A percentile compares a stretch with the other conserved stretches of the same genome.
Conservation (phyloP, 2,113 vertebrate species). For the Corythornis madagascariensis region DNA sequence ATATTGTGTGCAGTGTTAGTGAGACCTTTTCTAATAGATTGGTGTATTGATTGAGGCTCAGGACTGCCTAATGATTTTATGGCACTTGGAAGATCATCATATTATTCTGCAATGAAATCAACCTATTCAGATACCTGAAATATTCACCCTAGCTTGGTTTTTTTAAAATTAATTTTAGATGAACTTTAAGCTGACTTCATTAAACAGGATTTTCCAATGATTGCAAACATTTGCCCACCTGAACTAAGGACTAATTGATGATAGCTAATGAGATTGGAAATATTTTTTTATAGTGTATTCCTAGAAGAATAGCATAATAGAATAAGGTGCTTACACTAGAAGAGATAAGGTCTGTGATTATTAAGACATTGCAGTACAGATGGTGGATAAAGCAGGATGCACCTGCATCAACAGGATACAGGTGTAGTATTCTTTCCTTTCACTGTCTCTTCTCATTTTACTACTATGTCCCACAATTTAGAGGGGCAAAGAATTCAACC, state of each 20-base stretch:
- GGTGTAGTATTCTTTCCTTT: background rate
- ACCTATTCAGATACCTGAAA: background rate
- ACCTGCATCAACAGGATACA: background rate
- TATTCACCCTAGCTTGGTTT: background rate
- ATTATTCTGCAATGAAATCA: background rate
- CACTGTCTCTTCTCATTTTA: background rate
- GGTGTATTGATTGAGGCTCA: background rate
- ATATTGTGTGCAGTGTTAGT: background rate
- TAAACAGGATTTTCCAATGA: background rate
- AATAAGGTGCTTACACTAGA: background rate
- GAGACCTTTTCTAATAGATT: background rate
- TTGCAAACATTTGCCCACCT: background rate
- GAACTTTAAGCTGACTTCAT: background rate
- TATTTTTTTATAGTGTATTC: background rate
- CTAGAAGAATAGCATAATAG: background rate
- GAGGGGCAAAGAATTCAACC: background rate
- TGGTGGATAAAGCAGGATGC: background rate
- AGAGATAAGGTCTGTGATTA: background rate
- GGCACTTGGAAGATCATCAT: background rate
- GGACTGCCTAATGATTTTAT: background rate
- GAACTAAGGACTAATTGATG: background rate
- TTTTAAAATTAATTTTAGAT: background rate
- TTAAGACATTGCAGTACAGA: background rate
- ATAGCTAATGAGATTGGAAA: background rate
- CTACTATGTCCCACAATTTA: background rate